These are phyloP conservation scores for Gambusia yucatana DNA, from an alignment of 2,797 vertebrate species.

Conservation along the genomic window DNA sequence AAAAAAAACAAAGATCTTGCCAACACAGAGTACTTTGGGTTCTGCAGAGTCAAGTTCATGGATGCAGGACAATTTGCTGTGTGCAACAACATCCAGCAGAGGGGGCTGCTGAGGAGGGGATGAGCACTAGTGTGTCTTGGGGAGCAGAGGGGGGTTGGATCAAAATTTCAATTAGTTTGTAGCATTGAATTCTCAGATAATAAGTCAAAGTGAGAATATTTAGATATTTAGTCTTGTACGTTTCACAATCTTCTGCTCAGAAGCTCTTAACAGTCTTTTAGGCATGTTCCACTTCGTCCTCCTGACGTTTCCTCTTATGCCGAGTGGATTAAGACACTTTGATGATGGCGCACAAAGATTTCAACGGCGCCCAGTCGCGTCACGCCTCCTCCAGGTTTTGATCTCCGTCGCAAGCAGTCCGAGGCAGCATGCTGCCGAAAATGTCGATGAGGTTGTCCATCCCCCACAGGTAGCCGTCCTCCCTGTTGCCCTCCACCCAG, in stretches of 20 bases:
- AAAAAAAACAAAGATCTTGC: neutral
- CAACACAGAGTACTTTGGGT: neutral
- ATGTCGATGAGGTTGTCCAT: constrained; percentile 88
- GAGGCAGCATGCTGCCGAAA: constrained; percentile 72
- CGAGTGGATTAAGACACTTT: constrained; percentile 42
- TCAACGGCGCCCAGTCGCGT: neutral
- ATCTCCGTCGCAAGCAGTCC: constrained; percentile 47
- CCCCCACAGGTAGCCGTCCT: constrained; percentile 92
- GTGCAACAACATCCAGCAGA: constrained; percentile 49
- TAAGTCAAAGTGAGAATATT: constrained; percentile 12
- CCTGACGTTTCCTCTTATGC: neutral
- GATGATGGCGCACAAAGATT: neutral
- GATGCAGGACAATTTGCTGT: constrained; percentile 7
- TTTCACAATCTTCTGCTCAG: neutral
- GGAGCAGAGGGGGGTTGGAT: neutral
- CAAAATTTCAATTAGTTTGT: neutral
- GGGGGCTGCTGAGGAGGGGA: constrained; percentile 29
- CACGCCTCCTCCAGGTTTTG: neutral
- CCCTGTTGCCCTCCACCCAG: constrained; percentile 89
- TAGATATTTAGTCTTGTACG: constrained; percentile 15
- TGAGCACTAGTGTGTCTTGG: constrained; percentile 4
- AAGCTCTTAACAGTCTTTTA: constrained; percentile 26
- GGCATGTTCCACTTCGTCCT: constrained; percentile 27
- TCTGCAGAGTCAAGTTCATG: constrained; percentile 23
- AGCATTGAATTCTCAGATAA: neutral